phyloP scores from a whole-genome alignment of 2,888 invertebrate genomes.

The Miltochrista miniata region DNA sequence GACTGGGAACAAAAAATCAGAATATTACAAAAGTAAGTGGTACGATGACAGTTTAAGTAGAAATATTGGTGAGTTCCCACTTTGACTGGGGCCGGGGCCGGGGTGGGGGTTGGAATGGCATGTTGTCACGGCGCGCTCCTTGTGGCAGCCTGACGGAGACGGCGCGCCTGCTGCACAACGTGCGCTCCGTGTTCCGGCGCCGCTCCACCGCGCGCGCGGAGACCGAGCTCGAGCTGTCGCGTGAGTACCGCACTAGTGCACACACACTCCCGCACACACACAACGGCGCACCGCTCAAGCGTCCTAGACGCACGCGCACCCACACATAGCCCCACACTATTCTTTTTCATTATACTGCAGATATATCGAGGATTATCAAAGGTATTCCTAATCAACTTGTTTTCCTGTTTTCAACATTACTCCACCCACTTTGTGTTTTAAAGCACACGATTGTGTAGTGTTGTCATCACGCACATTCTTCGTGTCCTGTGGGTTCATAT shows the following conservation, averaged over 20 bases:
- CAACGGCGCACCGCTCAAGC: conserved; percentile 47
- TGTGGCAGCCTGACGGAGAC: conserved; percentile 97
- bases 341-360: conserved; percentile 23
- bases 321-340: conserved; percentile 41
- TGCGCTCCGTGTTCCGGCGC: conserved; percentile 95
- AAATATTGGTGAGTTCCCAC: conserved; percentile 20
- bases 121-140: conserved; percentile 60
- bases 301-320: conserved; percentile 41
- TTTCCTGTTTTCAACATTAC: conserved; percentile 16
- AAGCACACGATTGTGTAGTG: conserved; percentile 26
- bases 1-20: conserved; percentile 19
- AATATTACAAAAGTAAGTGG: not conserved
- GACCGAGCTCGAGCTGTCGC: conserved; percentile 95
- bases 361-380: conserved; percentile 26
- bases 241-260: conserved; percentile 86
- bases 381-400: conserved; percentile 22
- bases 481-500: conserved; percentile 25
- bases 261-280: conserved; percentile 31
- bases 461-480: conserved; percentile 26
- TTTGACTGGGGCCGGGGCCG: conserved; percentile 12
- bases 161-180: conserved; percentile 96
- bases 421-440: conserved; percentile 32
- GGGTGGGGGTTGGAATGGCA: conserved; percentile 44
- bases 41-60: not conserved
- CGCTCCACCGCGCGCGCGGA: conserved; percentile 90